A percentile compares a stretch with the other conserved stretches of the same genome.
phyloP scores from a whole-genome alignment of 2,797 vertebrate species.

The Scleropages formosus region DNA sequence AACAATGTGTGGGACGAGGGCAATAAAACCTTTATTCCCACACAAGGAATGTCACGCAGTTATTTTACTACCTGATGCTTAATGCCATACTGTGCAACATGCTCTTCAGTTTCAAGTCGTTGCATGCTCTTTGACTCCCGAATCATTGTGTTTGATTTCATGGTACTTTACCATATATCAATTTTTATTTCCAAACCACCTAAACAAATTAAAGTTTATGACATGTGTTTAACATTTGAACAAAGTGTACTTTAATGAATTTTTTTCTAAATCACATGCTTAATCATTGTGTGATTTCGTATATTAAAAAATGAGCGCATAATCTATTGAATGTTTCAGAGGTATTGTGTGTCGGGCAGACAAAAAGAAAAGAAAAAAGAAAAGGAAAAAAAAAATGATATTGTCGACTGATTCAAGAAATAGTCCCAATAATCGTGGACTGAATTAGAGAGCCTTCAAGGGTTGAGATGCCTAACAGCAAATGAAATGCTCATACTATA shows the following conservation, averaged over 20 bases:
- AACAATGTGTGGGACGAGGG: constrained; percentile 39
- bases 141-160: background rate
- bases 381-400: background rate
- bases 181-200: background rate
- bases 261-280: too few relatives aligned
- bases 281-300: too few relatives aligned
- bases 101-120: constrained; percentile 1
- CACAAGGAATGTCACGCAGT: constrained; percentile 37
- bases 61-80: constrained; percentile 34
- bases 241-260: too few relatives aligned
- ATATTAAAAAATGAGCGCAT: too few relatives aligned
- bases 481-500: too few relatives aligned
- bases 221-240: too few relatives aligned
- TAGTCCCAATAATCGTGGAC: background rate
- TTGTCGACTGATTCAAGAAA: background rate
- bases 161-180: background rate
- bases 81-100: constrained; percentile 22
- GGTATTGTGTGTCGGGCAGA: too few relatives aligned
- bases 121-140: background rate
- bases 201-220: background rate
- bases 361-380: too few relatives aligned
- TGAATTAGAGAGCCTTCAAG: background rate
- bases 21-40: constrained; percentile 48
- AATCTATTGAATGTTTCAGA: too few relatives aligned
- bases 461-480: background rate